Base-by-base conservation (phyloP, 35 echinoderm and acorn worm genomes). In the Stichopus chloronotus region DNA sequence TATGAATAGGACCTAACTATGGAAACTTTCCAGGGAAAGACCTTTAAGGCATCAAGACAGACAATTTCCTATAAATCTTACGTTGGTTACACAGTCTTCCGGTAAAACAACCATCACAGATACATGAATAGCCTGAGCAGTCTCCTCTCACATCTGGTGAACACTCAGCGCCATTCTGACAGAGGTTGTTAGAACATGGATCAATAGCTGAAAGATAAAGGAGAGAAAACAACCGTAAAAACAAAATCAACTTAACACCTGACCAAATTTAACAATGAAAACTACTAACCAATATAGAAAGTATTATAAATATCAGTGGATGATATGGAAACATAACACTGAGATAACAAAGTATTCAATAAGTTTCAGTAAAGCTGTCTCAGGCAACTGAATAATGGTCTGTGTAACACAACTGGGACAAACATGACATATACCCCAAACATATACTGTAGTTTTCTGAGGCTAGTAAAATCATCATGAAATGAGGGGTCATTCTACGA, bases 41-140 rank as follows among this genome's bases (percentile, higher is more conserved):
- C 30, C 30, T 43, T 43, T 3, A 43, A 43, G 30, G 30, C 30
- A 43, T 43, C 30, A 43, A 43, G 30, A 43, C 30, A 43, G 30
- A 43, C 30, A 43, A 43, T 0, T 43, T 43, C 30, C 30, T 43
- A 43, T 43, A 43, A 43, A 43, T 43, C 97, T 92, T 87, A 98
- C 97, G 89, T 59, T 81, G 77, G 91, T 95, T 79, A 78, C 97
- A 98, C 21, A 87, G 58, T 81, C 88, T 58, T 52, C 97, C 97
- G 22, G 91, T 95, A 68, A 95, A 98, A 76, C 97, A 98, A 52
- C 93, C 95, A n/a, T 86, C 56, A 52, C 97, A 98, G 12, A 86
- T 22, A 63, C 97, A 94, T 65, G 77, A 74, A 79, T 57, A 91
- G n/a, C 90, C 90, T 16, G 90, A 78, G 22, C 90, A 91, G 54